These are phyloP conservation scores for Sarotherodon lohbergeri DNA, from an alignment of 2,113 vertebrate species.

Conservation along the genomic window DNA sequence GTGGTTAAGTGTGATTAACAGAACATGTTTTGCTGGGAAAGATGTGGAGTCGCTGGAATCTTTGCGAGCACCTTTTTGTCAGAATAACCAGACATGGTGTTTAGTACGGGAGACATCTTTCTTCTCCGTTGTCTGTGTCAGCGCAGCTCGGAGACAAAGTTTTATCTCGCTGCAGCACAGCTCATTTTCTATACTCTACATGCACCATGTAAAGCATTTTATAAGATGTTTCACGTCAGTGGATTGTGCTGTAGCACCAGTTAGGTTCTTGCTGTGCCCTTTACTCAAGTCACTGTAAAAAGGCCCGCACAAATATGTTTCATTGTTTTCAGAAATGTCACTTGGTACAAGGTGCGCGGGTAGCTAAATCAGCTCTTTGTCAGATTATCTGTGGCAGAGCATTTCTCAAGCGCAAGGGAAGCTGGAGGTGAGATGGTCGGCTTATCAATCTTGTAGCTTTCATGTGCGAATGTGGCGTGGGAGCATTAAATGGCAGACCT, in stretches of 20 bases:
- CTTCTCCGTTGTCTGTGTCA: slow-evolving; percentile 25
- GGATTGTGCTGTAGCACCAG: not conserved
- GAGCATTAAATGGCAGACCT: slow-evolving; percentile 62
- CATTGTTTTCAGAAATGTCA: slow-evolving; percentile 38
- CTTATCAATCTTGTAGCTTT: slow-evolving; percentile 56
- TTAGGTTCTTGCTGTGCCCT: not conserved
- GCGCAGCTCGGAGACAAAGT: slow-evolving; percentile 18
- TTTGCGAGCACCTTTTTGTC: slow-evolving; percentile 27
- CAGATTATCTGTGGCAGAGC: slow-evolving; percentile 36
- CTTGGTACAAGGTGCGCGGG: slow-evolving; percentile 8
- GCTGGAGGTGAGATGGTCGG: slow-evolving; percentile 39
- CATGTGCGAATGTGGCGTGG: slow-evolving; percentile 52
- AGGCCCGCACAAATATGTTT: not conserved
- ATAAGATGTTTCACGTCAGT: not conserved
- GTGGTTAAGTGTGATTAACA: slow-evolving; percentile 55
- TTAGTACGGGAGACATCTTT: slow-evolving; percentile 16
- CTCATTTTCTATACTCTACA: slow-evolving; percentile 31
- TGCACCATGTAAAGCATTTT: slow-evolving; percentile 12
- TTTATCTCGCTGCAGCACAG: slow-evolving; percentile 34
- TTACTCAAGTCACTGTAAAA: slow-evolving; percentile 1
- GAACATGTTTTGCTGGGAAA: slow-evolving; percentile 8
- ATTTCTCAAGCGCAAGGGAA: slow-evolving; percentile 31
- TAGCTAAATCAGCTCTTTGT: slow-evolving; percentile 40
- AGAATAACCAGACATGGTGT: slow-evolving; percentile 8
- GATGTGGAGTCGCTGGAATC: slow-evolving; percentile 17